Evolutionary conservation across 2,797 vertebrate genomes (phyloP).

Genomic region (Eremophila alpestris): DNA sequence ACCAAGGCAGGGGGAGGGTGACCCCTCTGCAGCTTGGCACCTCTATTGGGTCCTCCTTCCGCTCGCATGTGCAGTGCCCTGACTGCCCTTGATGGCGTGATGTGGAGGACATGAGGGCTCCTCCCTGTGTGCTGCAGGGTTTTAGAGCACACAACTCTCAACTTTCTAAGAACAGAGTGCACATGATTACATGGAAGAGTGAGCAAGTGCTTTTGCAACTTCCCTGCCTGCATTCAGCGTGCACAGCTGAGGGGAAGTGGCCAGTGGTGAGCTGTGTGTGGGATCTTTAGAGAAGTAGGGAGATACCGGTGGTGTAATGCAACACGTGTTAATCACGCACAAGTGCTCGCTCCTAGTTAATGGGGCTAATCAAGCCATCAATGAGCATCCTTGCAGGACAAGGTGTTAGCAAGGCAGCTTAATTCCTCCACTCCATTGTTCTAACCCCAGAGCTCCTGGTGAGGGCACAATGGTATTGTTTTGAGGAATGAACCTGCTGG

Average conservation of each 20-base stretch:
- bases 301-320: not conserved
- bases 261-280: not conserved
- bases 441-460: not conserved
- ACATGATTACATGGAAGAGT: constrained; percentile 39
- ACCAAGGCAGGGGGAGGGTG: not conserved
- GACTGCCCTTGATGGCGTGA: accelerated
- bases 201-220: constrained; percentile 53
- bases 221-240: not conserved
- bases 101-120: accelerated
- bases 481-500: not conserved
- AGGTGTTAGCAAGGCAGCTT: not conserved
- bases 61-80: not conserved
- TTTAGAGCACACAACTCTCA: not conserved
- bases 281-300: constrained; percentile 42
- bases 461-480: not conserved
- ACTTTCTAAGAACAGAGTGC: constrained; percentile 65
- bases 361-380: not conserved
- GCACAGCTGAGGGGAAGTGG: constrained; percentile 53
- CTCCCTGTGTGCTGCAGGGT: not conserved
- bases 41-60: accelerated
- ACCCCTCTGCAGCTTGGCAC: not conserved
- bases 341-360: not conserved
- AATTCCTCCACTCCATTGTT: not conserved
- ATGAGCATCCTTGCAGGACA: not conserved
- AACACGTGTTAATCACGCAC: not conserved